Percentiles rank a stretch among this genome's conserved stretches.
phyloP scores from a whole-genome alignment of 1,140 invertebrate species.

The Dendroctonus ponderosae region DNA sequence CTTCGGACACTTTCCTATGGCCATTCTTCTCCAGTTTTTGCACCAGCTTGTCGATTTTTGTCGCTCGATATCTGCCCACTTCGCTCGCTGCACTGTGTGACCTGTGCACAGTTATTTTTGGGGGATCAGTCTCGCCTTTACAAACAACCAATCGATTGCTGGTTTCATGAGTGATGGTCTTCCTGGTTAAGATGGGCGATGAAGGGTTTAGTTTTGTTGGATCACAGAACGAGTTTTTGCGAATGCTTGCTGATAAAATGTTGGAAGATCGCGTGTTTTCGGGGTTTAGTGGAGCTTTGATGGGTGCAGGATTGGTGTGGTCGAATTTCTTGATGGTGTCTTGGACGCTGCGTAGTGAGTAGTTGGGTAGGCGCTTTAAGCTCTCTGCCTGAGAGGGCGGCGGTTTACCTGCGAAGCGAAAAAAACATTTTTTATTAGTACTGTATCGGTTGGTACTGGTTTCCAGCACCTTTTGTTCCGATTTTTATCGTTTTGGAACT shows the following conservation, averaged over 20 bases:
- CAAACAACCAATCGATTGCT: not conserved
- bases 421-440: not conserved
- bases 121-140: not conserved
- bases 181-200: not conserved
- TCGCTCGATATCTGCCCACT: not conserved
- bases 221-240: conserved; percentile 1
- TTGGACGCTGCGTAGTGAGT: conserved; percentile 44
- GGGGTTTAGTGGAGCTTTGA: not conserved
- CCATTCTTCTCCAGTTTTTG: conserved; percentile 15
- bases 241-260: conserved; percentile 4
- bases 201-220: not conserved
- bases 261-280: not conserved
- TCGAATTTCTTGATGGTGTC: conserved; percentile 47
- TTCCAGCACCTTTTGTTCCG: not conserved
- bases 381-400: conserved; percentile 40
- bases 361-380: conserved; percentile 42
- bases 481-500: not conserved
- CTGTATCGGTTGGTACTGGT: no score
- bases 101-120: conserved; percentile 15
- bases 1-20: not conserved
- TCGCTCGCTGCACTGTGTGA: conserved; percentile 2
- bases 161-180: conserved; percentile 1
- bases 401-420: conserved; percentile 38
- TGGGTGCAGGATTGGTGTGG: conserved; percentile 15
- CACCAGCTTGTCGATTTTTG: conserved; percentile 24